Evolutionary conservation across 2,888 invertebrate genomes (phyloP).

Genomic region (Perdita meconis): DNA sequence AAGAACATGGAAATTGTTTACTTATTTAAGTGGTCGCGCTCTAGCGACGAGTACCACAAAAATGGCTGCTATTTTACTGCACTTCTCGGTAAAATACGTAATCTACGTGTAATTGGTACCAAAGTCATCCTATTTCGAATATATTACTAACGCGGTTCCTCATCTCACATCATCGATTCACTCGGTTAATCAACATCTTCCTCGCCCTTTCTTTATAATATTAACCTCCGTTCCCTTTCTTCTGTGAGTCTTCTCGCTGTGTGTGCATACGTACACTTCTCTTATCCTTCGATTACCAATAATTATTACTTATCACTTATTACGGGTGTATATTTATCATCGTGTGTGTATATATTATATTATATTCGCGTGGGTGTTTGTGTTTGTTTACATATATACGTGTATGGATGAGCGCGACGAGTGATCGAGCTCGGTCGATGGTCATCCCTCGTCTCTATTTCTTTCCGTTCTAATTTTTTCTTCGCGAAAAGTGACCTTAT

Average conservation of each 20-base stretch:
- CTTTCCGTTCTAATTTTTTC: slow-evolving; percentile 13
- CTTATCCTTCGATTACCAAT: slow-evolving; percentile 46
- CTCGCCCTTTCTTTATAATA: slow-evolving; percentile 56
- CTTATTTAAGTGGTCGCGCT: slow-evolving; percentile 35
- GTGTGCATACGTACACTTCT: slow-evolving; percentile 36
- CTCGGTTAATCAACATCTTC: slow-evolving; percentile 53
- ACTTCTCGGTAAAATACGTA: slow-evolving; percentile 28
- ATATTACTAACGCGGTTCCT: slow-evolving; percentile 29
- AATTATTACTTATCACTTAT: slow-evolving; percentile 66
- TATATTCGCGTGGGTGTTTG: slow-evolving; percentile 32
- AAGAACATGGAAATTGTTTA: slow-evolving; percentile 21
- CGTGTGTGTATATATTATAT: slow-evolving; percentile 48
- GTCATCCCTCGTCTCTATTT: slow-evolving; percentile 44
- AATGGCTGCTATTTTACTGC: slow-evolving; percentile 41
- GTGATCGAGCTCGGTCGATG: slow-evolving; percentile 73
- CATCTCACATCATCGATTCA: slow-evolving; percentile 50
- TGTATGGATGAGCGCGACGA: slow-evolving; percentile 63
- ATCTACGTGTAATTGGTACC: slow-evolving; percentile 29
- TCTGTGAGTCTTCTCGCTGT: slow-evolving; percentile 29
- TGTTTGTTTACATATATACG: slow-evolving; percentile 70
- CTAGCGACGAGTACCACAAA: slow-evolving; percentile 30
- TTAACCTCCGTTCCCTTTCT: slow-evolving; percentile 31
- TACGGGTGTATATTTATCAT: slow-evolving; percentile 67
- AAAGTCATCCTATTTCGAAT: slow-evolving; percentile 27
- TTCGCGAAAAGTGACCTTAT: slow-evolving; percentile 14